Evolutionary conservation across 1,140 invertebrate species (phyloP), one percentile per base, ranked within the genome.

Genomic region (Hormaphis cornu): DNA sequence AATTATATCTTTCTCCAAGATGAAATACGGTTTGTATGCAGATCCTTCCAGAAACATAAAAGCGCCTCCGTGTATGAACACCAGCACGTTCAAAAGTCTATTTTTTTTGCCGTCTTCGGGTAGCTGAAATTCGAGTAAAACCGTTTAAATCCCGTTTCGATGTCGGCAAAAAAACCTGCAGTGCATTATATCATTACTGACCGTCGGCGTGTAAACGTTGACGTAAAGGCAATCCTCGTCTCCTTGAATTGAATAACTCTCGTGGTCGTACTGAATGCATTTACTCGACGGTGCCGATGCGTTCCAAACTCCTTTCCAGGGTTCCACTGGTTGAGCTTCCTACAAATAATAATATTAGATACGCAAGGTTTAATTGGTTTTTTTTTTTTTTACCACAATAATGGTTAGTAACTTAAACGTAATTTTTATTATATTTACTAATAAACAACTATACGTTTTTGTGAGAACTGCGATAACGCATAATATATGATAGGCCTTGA

Each of bases 1-100:
- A 14, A 90, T 77, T 1, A 88, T 77, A 61, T 83, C 82, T 74
- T 87, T 79, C 20, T 80, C 79, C 61, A 81, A 72, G 0, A 81
- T 59, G 58, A 78, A 77, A 52, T 78, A 73, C 0, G 79, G 77
- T 8, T 77, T 78, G 61, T 76, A 78, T 1, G 73, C 46, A 63
- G 75, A 74, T 8, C 79, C 77, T 5, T 77, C 74, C 26, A 81
- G 81, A 63, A 75, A 75, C 72, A 76, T 76, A 69, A 81, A 81
- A 48, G 75, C 79, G 12, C 80, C 81, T 54, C 78, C 78, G 74
- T 83, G 83, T 35, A 84, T 79, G 53, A 79, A 82, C 0, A 85
- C 80, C 46, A 81, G 72, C 1, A 82, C 80, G 50, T 76, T 73
- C 7, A 75, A 33, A 12, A 63, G 46, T 12, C 16, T 26, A 12